Conservation (phyloP, 2,113 vertebrate genomes). For the Hemiprocne comata region DNA sequence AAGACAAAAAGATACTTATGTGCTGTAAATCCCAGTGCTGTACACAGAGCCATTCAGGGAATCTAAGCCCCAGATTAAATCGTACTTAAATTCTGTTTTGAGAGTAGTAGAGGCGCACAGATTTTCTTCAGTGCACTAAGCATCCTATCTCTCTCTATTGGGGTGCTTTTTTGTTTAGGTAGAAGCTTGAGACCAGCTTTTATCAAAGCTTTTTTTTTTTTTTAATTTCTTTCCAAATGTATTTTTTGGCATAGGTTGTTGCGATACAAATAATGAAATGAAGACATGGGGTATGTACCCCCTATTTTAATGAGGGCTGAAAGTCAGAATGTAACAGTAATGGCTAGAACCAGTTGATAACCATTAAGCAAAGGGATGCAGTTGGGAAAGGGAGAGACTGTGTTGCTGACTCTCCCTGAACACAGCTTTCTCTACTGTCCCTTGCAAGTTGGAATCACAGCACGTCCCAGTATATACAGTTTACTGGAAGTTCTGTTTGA, state of each 20-base stretch:
- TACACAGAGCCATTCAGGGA: background rate
- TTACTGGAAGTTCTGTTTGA: background rate
- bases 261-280: background rate
- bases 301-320: background rate
- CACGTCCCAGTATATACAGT: background rate
- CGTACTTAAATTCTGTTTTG: background rate
- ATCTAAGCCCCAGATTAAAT: background rate
- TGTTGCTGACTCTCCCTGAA: background rate
- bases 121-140: background rate
- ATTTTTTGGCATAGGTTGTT: background rate
- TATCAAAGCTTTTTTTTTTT: background rate
- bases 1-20: accelerated
- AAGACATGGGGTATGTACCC: background rate
- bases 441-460: background rate
- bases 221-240: background rate
- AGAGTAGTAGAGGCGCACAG: background rate
- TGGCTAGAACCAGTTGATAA: background rate
- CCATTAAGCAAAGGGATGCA: background rate
- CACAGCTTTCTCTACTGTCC: background rate
- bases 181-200: background rate
- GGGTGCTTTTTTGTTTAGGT: background rate
- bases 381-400: background rate
- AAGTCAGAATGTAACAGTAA: background rate
- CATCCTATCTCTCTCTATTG: background rate
- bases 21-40: background rate